Evolutionary conservation across 2,113 vertebrate genomes (phyloP).

Genomic region (Melanerpes aurifrons): DNA sequence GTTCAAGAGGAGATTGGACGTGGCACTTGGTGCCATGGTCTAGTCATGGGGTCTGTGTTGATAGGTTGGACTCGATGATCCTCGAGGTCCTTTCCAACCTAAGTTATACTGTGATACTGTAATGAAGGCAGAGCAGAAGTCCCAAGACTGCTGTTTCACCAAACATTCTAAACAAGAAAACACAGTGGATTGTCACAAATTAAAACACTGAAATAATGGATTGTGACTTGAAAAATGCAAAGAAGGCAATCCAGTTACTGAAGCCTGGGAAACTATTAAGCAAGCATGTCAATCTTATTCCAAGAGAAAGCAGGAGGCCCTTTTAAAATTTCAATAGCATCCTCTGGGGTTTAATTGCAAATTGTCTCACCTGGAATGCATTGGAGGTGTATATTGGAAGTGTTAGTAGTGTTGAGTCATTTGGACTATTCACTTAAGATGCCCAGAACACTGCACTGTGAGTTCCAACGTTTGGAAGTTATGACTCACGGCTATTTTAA

Average conservation of each 20-base stretch:
- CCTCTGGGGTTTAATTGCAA: conserved; percentile 23
- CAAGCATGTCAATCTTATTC: not conserved
- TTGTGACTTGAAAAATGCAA: conserved; percentile 32
- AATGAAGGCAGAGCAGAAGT: not conserved
- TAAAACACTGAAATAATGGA: conserved; percentile 29
- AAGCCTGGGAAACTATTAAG: conserved; percentile 15
- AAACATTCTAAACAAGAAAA: conserved; percentile 5
- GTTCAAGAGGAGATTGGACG: no score
- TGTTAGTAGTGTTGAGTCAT: conserved; percentile 18
- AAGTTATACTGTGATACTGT: no score
- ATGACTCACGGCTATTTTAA: conserved; percentile 31
- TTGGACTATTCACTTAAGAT: conserved; percentile 23
- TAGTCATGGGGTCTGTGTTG: no score
- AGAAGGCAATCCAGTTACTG: conserved; percentile 22
- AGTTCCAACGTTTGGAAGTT: conserved; percentile 38
- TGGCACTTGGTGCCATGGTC: no score
- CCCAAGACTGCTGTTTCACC: not conserved
- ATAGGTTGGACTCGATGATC: no score
- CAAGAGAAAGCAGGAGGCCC: not conserved
- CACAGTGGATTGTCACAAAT: conserved; percentile 6
- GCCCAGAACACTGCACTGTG: conserved; percentile 9
- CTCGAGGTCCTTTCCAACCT: no score
- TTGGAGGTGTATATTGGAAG: conserved; percentile 34
- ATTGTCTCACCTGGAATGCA: conserved; percentile 36
- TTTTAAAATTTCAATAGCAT: conserved; percentile 28